phyloP scores from a whole-genome alignment of 2,888 invertebrate species.

The Stenurella melanura region DNA sequence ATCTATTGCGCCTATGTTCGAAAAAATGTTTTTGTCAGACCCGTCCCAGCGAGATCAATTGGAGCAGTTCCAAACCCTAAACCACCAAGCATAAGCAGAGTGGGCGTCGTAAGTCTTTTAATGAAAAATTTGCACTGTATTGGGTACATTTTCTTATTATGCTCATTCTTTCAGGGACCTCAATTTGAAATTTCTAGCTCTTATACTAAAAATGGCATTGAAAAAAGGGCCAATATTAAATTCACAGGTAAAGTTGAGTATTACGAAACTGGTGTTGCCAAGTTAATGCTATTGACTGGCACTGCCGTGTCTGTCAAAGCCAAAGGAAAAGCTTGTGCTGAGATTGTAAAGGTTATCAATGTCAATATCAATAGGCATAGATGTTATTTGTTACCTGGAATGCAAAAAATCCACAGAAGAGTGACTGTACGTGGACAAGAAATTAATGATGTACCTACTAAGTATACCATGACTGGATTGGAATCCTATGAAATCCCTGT shows the following conservation, averaged over 20 bases:
- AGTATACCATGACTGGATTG: conserved; percentile 80
- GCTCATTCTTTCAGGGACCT: conserved; percentile 73
- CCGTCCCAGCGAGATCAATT: conserved; percentile 47
- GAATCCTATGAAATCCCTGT: conserved; percentile 82
- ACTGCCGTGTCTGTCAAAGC: conserved; percentile 76
- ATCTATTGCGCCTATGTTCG: conserved; percentile 55
- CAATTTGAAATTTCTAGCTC: conserved; percentile 74
- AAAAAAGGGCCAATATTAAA: conserved; percentile 79
- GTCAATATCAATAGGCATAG: conserved; percentile 75
- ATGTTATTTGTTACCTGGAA: conserved; percentile 80
- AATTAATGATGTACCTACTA: conserved; percentile 81
- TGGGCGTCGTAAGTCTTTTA: conserved; percentile 70
- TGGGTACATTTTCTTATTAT: conserved; percentile 63
- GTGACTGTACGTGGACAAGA: conserved; percentile 79
- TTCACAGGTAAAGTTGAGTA: conserved; percentile 82
- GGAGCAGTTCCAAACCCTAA: conserved; percentile 51
- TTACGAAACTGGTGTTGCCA: conserved; percentile 79
- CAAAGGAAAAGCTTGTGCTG: conserved; percentile 75
- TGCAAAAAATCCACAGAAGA: conserved; percentile 78
- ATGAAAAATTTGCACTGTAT: conserved; percentile 55
- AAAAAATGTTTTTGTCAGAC: conserved; percentile 58
- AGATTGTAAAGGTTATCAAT: conserved; percentile 76
- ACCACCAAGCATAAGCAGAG: conserved; percentile 50
- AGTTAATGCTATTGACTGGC: conserved; percentile 78
- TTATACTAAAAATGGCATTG: conserved; percentile 72